A percentile compares a stretch with the other conserved stretches of the same genome.
These are phyloP conservation scores for Crioceris asparagi DNA, from an alignment of 2,888 invertebrate species.

Conservation along the genomic window DNA sequence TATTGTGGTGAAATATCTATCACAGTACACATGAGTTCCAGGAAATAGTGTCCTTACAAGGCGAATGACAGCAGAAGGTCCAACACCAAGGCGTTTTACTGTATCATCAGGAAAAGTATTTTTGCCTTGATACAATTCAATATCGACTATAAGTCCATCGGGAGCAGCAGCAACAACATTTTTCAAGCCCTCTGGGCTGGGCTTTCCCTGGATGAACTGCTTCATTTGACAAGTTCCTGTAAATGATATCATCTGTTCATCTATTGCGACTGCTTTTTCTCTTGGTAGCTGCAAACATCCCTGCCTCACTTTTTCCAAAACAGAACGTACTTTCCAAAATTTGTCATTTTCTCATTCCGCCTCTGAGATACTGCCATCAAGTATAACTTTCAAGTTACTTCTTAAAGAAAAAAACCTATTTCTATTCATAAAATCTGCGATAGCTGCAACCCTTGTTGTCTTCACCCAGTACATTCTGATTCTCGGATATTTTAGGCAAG, in stretches of 20 bases:
- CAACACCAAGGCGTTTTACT: slow-evolving; percentile 7
- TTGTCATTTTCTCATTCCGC: slow-evolving; percentile 6
- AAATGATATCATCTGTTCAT: slow-evolving; percentile 6
- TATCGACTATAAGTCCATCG: slow-evolving; percentile 3
- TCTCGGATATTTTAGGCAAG: slow-evolving; percentile 12
- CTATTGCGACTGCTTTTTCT: slow-evolving; percentile 3
- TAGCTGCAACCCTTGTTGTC: slow-evolving; percentile 9
- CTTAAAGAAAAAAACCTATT: too few relatives aligned
- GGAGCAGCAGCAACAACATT: slow-evolving; percentile 3
- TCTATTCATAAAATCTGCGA: slow-evolving; percentile 9
- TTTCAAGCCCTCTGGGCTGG: slow-evolving; percentile 5
- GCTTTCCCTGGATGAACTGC: slow-evolving; percentile 7
- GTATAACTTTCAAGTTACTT: slow-evolving; percentile 13
- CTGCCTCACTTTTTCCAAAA: slow-evolving; percentile 8
- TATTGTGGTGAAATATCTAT: slow-evolving; percentile 7
- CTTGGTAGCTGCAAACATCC: slow-evolving; percentile 8
- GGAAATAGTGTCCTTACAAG: slow-evolving; percentile 3
- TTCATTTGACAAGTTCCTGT: slow-evolving; percentile 6
- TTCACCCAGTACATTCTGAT: slow-evolving; percentile 15
- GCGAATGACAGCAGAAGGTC: slow-evolving; percentile 5
- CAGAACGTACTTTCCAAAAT: slow-evolving; percentile 9
- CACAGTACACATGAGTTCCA: slow-evolving; percentile 6
- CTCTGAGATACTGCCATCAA: slow-evolving; percentile 12
- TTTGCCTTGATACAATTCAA: slow-evolving; percentile 8
- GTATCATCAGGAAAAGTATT: slow-evolving; percentile 6